These are phyloP conservation scores for Dromas ardeola DNA, from an alignment of 2,113 vertebrate species.

Conservation along the genomic window DNA sequence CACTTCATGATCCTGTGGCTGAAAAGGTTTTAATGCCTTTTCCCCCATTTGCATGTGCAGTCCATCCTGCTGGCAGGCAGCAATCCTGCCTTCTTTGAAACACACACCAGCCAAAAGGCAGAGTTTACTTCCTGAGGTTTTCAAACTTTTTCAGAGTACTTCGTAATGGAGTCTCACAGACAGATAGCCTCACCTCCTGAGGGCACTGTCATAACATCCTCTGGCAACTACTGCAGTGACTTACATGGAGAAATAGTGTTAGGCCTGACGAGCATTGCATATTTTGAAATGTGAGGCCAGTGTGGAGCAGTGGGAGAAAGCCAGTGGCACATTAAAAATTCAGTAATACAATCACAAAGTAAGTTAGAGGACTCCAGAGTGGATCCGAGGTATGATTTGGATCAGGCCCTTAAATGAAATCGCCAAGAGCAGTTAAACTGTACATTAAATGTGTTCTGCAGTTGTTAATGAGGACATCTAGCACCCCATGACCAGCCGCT, in stretches of 20 bases:
- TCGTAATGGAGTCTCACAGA: background rate
- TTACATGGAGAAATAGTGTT: background rate
- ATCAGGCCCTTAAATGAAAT: background rate
- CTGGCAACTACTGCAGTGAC: background rate
- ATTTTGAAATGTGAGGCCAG: background rate
- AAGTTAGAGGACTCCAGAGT: background rate
- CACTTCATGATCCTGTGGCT: background rate
- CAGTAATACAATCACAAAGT: background rate
- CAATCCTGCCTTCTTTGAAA: background rate
- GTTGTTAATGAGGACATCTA: background rate
- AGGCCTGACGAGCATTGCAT: background rate
- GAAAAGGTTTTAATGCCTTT: background rate
- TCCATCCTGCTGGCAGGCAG: background rate
- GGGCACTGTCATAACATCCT: background rate
- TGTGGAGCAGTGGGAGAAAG: background rate
- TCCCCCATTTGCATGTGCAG: background rate
- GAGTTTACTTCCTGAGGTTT: background rate
- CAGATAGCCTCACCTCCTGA: background rate
- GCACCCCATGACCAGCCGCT: background rate
- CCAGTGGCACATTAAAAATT: background rate
- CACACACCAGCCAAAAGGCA: background rate
- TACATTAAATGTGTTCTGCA: background rate
- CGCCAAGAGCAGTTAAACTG: background rate
- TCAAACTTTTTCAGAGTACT: background rate
- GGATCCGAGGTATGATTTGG: background rate